Evolutionary conservation across 1,140 invertebrate genomes (phyloP).

Genomic region (Heliconius hewitsoni): DNA sequence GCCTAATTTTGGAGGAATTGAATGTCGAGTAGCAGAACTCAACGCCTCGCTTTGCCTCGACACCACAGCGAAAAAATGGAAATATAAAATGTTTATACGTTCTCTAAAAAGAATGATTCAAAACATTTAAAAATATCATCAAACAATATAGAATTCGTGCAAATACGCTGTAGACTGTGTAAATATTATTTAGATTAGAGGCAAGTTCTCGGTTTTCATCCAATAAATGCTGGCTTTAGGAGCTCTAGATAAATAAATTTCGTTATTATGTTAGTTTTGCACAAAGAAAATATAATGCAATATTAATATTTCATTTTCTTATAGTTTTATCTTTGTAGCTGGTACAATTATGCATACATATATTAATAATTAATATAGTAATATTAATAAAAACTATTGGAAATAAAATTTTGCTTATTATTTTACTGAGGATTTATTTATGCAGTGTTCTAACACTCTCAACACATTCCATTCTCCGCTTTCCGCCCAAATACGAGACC

Average conservation of each 20-base stretch:
- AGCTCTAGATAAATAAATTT: constrained; percentile 3
- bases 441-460: too few relatives aligned
- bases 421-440: too few relatives aligned
- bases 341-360: neutral
- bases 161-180: constrained; percentile 2
- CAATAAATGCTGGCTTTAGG: constrained; percentile 6
- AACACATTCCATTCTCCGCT: too few relatives aligned
- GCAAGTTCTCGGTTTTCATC: constrained; percentile 8
- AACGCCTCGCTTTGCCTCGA: neutral
- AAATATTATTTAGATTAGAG: constrained; percentile 12
- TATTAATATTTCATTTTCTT: neutral
- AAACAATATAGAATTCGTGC: neutral
- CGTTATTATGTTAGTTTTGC: constrained; percentile 9
- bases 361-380: too few relatives aligned
- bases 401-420: too few relatives aligned
- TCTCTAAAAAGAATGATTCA: neutral
- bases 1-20: neutral
- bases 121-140: neutral
- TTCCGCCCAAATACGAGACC: too few relatives aligned
- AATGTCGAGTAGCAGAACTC: neutral
- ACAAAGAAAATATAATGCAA: neutral
- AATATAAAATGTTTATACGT: too few relatives aligned
- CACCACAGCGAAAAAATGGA: neutral
- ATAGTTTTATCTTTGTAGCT: neutral
- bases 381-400: too few relatives aligned